Conservation (phyloP, 2,797 vertebrate species). For the Megalops cyprinoides region DNA sequence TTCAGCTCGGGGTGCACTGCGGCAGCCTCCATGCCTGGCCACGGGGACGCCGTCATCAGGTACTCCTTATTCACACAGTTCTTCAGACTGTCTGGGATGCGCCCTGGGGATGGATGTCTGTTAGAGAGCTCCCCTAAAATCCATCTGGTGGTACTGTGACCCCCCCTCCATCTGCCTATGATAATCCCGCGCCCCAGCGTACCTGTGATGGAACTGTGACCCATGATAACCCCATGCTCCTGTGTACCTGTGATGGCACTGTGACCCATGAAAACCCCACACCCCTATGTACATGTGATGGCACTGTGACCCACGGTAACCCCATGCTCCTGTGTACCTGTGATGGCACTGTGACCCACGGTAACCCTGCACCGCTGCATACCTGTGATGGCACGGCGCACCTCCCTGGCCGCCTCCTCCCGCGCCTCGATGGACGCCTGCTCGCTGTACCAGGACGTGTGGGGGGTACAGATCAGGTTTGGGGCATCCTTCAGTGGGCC, state of each 20-base stretch:
- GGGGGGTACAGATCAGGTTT: constrained; percentile 88
- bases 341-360: not conserved
- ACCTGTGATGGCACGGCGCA: constrained; percentile 88
- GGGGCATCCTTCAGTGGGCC: constrained; percentile 87
- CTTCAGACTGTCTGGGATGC: constrained; percentile 90
- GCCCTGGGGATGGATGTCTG: constrained; percentile 66
- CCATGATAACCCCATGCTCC: no score
- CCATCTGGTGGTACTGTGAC: not conserved
- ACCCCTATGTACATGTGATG: not conserved
- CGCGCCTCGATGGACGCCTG: constrained; percentile 88
- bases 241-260: not conserved
- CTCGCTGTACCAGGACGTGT: constrained; percentile 91
- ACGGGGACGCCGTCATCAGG: constrained; percentile 89
- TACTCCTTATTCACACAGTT: constrained; percentile 97
- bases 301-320: not conserved
- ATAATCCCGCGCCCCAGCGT: not conserved
- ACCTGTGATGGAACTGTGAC: no score
- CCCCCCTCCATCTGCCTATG: not conserved
- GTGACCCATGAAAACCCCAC: not conserved
- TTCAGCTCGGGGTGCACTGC: constrained; percentile 90
- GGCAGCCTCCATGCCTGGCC: constrained; percentile 87
- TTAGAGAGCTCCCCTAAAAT: not conserved
- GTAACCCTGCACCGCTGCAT: not conserved
- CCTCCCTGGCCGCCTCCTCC: constrained; percentile 87
- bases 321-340: not conserved